phyloP scores from a whole-genome alignment of 1,140 invertebrate genomes.

The Drosophila auraria region DNA sequence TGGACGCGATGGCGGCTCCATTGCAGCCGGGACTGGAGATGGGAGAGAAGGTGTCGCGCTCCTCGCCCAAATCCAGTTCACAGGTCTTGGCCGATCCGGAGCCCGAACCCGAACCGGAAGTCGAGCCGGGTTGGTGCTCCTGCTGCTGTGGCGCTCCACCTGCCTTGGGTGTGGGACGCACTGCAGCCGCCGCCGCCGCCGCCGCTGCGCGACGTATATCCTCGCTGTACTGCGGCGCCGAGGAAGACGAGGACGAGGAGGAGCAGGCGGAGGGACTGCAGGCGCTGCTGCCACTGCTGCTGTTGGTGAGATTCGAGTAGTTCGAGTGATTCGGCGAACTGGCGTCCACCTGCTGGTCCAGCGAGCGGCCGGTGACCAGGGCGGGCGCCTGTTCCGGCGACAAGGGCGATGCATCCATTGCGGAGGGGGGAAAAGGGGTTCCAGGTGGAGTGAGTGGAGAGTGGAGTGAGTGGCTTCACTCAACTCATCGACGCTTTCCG shows the following conservation, averaged over 20 bases:
- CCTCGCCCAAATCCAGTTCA: constrained; percentile 77
- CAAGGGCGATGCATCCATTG: constrained; percentile 64
- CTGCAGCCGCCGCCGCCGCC: constrained; percentile 24
- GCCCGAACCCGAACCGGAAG: constrained; percentile 50
- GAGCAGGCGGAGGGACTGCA: constrained; percentile 54
- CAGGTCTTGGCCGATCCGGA: constrained; percentile 73
- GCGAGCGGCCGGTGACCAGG: constrained; percentile 57
- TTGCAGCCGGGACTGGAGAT: constrained; percentile 68
- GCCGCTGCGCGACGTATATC: constrained; percentile 62
- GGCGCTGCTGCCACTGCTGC: constrained; percentile 50
- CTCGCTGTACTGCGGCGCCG: constrained; percentile 80
- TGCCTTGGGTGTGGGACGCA: background rate
- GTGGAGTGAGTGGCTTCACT: constrained; percentile 22
- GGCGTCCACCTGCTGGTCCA: constrained; percentile 73
- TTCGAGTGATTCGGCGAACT: constrained; percentile 73
- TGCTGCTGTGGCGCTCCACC: background rate
- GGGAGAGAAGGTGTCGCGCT: constrained; percentile 80
- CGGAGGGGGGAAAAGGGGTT: background rate
- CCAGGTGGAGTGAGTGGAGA: constrained; percentile 3
- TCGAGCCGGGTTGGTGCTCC: constrained; percentile 22
- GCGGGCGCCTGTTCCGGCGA: constrained; percentile 40
- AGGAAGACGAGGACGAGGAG: constrained; percentile 60
- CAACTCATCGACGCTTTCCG: constrained; percentile 77
- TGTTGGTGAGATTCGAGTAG: constrained; percentile 79
- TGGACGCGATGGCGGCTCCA: constrained; percentile 14